phyloP scores from a whole-genome alignment of 2,888 invertebrate species.

The Tenodera sinensis region DNA sequence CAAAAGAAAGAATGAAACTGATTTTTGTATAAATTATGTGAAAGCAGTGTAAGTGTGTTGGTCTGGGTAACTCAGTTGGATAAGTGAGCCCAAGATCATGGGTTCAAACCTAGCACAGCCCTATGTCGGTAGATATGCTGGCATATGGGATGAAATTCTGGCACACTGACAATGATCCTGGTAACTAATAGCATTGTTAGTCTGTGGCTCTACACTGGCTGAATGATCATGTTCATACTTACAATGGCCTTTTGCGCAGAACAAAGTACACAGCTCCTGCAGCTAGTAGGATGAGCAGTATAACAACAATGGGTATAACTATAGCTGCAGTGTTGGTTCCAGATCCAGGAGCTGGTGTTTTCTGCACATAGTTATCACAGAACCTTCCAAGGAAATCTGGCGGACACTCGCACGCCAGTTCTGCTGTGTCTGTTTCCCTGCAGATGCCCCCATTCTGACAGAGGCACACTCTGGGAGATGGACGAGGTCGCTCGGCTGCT shows the following conservation, averaged over 20 bases:
- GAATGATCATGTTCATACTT: constrained; percentile 52
- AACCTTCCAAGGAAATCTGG: constrained; percentile 67
- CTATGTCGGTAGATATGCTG: no score
- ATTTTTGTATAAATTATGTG: no score
- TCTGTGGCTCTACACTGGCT: no score
- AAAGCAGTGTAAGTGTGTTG: no score
- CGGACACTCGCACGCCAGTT: constrained; percentile 67
- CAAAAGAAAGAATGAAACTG: no score
- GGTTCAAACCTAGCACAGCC: no score
- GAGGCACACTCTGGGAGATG: constrained; percentile 72
- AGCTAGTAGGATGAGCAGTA: constrained; percentile 66
- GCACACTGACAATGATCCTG: no score
- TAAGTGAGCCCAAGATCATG: no score
- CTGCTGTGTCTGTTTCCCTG: constrained; percentile 13
- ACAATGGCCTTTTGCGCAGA: constrained; percentile 80
- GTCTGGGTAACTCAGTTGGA: no score
- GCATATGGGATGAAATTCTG: no score
- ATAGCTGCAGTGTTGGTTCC: constrained; percentile 66
- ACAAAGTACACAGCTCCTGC: constrained; percentile 79
- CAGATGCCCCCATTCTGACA: constrained; percentile 70
- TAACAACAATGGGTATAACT: constrained; percentile 76
- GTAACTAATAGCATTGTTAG: no score
- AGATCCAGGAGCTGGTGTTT: constrained; percentile 53
- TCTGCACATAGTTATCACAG: constrained; percentile 66
- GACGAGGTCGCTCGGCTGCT: constrained; percentile 69